Conservation (phyloP, 1,140 invertebrate genomes). For the Gerris buenoi region DNA sequence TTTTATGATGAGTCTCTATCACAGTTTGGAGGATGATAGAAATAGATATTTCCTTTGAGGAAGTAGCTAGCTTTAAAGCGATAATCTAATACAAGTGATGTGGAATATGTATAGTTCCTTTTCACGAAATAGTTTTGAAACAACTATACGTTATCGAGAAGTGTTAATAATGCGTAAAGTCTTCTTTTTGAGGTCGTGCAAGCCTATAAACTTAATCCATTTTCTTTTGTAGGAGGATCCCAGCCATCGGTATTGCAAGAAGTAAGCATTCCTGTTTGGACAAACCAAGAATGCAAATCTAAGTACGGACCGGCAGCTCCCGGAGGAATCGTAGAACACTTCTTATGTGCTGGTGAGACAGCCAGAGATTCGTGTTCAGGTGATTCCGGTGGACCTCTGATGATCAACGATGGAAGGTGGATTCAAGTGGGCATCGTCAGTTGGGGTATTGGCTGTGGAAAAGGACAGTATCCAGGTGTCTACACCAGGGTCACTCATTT, state of each 20-base stretch:
- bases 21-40: no score
- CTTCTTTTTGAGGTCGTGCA: no score
- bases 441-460: slow-evolving; percentile 86
- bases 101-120: no score
- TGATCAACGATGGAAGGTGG: slow-evolving; percentile 63
- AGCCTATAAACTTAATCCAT: no score
- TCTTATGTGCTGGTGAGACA: slow-evolving; percentile 68
- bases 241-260: slow-evolving; percentile 66
- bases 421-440: slow-evolving; percentile 78
- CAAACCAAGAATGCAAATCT: slow-evolving; percentile 53
- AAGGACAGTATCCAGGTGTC: slow-evolving; percentile 78
- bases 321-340: slow-evolving; percentile 71
- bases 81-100: not conserved
- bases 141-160: no score
- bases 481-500: slow-evolving; percentile 64
- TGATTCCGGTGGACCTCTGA: slow-evolving; percentile 79
- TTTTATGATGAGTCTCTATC: no score
- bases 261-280: slow-evolving; percentile 70
- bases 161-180: no score
- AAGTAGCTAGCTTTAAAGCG: not conserved
- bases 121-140: no score
- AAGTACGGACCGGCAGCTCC: slow-evolving; percentile 75
- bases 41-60: no score
- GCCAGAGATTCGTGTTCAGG: slow-evolving; percentile 74
- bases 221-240: slow-evolving; percentile 63